Evolutionary conservation across 2,888 invertebrate species (phyloP), one percentile per base, ranked within the genome.

Genomic region (Mallateleia sp.): DNA sequence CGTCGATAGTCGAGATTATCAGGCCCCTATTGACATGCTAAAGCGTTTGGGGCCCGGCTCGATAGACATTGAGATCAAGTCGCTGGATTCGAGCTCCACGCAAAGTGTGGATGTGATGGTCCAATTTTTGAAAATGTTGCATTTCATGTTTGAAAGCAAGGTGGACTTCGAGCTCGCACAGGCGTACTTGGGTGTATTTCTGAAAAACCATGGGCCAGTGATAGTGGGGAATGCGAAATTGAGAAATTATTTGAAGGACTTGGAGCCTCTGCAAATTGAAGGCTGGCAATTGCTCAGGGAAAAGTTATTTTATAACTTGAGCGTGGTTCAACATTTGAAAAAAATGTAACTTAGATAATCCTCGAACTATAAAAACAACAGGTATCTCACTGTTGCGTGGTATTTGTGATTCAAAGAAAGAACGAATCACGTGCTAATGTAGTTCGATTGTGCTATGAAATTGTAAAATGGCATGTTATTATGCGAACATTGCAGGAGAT

Each of bases 101-200:
- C 98, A 97, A 0, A 97, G 97, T 0, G 92, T 96, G 7, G 95
- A 96, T 32, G 95, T 98, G 0, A 96, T 99, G 97, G 94, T 96
- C 38, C 97, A 97, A 90, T 99, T 99, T 95, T 95, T 99, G 74
- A 96, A 96, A 90, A 96, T 98, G 95, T 95, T 99, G 24, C 95
- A 96, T 78, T 95, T 95, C 77, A 97, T 97, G 96, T 96, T 99
- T 45, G 96, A 96, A 89, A 97, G 97, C 2, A 98, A 98, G 92
- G 96, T 95, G 86, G 97, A 99, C 95, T 99, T 98, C 95, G 99
- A 99, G 95, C 95, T 99, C 75, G 97, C 97, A 0, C 98, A 99
- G 94, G 97, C 99, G 0, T 99, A 99, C 95, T 96, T 99, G 83
- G 97, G 97, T 58, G 96, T 99, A 56, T 99, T 98, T 95, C 95